These are phyloP conservation scores for Mimas tiliae DNA, from an alignment of 2,888 invertebrate genomes.

Conservation along the genomic window DNA sequence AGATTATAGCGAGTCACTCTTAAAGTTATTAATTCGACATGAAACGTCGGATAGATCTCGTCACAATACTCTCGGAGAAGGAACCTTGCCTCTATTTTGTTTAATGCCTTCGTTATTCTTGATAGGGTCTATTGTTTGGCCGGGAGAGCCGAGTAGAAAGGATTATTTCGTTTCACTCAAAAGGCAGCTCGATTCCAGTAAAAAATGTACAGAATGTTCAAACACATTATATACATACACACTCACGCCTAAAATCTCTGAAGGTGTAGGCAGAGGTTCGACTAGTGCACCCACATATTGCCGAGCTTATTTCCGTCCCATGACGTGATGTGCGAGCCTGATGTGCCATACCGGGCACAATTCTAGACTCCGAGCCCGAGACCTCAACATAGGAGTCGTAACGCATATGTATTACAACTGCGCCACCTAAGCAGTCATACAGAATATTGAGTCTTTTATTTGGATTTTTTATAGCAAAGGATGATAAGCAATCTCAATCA, in stretches of 20 bases:
- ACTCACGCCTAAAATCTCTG: too few relatives aligned
- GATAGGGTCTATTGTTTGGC: slow-evolving; percentile 76
- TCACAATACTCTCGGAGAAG: slow-evolving; percentile 56
- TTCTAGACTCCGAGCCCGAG: too few relatives aligned
- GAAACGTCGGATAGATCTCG: slow-evolving; percentile 57
- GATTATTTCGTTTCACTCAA: slow-evolving; percentile 72
- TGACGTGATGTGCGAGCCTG: too few relatives aligned
- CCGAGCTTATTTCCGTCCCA: too few relatives aligned
- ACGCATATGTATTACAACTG: too few relatives aligned
- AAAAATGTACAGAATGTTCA: slow-evolving; percentile 9
- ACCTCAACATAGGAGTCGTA: too few relatives aligned
- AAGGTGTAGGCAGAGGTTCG: too few relatives aligned
- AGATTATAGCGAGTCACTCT: slow-evolving; percentile 57
- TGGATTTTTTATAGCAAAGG: too few relatives aligned
- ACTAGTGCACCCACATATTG: too few relatives aligned
- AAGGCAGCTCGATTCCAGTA: slow-evolving; percentile 43
- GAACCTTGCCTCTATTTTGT: slow-evolving; percentile 70
- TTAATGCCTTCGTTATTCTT: slow-evolving; percentile 76
- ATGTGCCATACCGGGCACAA: too few relatives aligned
- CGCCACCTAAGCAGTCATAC: too few relatives aligned
- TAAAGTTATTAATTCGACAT: slow-evolving; percentile 62
- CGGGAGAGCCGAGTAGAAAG: slow-evolving; percentile 69
- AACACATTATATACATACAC: not conserved
- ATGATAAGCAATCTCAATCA: too few relatives aligned
- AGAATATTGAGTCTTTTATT: not conserved